Evolutionary conservation across 2,797 vertebrate species (phyloP).

Genomic region (Hirundo rustica): DNA sequence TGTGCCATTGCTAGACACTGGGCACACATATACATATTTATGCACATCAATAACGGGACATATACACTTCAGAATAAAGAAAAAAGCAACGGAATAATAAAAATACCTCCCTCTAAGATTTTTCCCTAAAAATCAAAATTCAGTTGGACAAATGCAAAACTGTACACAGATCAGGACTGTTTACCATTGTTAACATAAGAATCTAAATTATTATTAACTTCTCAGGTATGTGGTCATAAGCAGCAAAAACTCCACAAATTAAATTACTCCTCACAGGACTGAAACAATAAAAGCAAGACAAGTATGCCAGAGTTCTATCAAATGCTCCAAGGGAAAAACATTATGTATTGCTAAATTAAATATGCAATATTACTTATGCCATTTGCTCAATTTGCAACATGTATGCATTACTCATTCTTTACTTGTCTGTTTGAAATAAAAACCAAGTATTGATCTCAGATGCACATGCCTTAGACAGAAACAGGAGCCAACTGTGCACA

Average conservation of each 20-base stretch:
- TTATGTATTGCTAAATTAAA: constrained; percentile 16
- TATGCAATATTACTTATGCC: neutral
- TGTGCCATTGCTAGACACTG: neutral
- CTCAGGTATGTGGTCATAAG: neutral
- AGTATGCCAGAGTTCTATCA: neutral
- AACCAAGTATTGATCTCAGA: constrained; percentile 57
- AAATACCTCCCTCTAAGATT: neutral
- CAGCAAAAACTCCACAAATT: neutral
- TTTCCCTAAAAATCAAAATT: neutral
- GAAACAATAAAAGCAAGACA: neutral
- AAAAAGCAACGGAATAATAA: neutral
- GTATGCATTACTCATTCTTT: constrained; percentile 32
- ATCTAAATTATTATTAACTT: neutral
- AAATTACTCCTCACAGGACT: neutral
- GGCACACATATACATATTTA: neutral
- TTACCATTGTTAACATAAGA: neutral
- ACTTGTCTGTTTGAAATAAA: constrained; percentile 55
- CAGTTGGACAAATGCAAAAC: neutral
- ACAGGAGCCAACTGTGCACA: constrained; percentile 7
- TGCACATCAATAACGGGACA: neutral
- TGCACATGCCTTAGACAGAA: constrained; percentile 8
- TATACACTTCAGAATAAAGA: neutral
- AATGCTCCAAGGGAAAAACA: neutral
- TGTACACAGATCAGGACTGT: neutral
- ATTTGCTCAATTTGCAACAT: constrained; percentile 21